Evolutionary conservation across 2,888 invertebrate genomes (phyloP).

Genomic region (Listrodromus nycthemerus): DNA sequence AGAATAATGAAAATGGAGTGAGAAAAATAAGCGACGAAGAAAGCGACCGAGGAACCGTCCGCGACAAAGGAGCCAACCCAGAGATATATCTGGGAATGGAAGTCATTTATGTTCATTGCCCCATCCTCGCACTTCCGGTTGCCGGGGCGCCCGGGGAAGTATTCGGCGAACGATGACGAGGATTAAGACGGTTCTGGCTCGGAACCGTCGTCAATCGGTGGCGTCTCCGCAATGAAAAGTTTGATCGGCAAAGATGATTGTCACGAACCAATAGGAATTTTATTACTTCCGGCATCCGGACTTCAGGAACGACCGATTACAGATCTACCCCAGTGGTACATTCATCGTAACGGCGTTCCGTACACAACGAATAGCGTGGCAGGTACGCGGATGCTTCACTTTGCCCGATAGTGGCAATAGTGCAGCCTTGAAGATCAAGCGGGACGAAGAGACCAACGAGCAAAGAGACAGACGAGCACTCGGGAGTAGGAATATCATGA

Average conservation of each 20-base stretch:
- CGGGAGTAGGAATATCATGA: too few relatives aligned
- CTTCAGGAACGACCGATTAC: neutral
- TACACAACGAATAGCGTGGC: too few relatives aligned
- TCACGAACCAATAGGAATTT: constrained; percentile 6
- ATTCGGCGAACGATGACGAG: neutral
- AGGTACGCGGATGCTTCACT: too few relatives aligned
- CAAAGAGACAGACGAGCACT: too few relatives aligned
- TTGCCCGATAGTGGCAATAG: too few relatives aligned
- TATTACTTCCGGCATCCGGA: neutral
- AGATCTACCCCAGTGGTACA: too few relatives aligned
- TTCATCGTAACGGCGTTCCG: too few relatives aligned
- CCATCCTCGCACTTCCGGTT: neutral
- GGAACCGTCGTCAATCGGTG: neutral
- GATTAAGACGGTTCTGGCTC: neutral
- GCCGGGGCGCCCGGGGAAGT: neutral
- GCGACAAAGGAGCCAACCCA: neutral
- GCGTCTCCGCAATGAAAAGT: neutral
- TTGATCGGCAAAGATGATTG: neutral
- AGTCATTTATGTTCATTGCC: neutral
- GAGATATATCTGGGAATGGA: neutral
- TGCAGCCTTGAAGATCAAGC: too few relatives aligned
- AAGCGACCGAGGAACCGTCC: neutral
- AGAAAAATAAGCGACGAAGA: neutral
- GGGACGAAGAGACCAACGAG: too few relatives aligned
- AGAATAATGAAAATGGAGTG: constrained; percentile 8